phyloP scores from a whole-genome alignment of 2,888 invertebrate species.

The Thysanoteuthis rhombus region DNA sequence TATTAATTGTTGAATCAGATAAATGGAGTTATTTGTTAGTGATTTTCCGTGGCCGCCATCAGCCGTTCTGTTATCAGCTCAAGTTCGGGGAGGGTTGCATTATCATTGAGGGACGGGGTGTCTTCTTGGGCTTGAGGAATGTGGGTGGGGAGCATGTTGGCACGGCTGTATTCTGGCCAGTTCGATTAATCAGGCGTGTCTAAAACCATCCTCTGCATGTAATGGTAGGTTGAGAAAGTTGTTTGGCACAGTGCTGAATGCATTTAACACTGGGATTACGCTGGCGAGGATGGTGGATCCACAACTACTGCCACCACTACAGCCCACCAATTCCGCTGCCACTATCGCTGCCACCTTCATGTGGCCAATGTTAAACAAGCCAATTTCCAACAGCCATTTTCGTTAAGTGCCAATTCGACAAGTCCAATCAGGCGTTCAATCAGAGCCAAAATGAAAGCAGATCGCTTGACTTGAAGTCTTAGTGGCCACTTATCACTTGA shows the following conservation, averaged over 20 bases:
- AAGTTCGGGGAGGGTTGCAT: not conserved
- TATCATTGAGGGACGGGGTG: not conserved
- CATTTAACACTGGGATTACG: not conserved
- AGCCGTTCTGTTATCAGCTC: not conserved
- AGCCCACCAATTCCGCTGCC: not conserved
- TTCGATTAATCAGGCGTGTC: slow-evolving; percentile 31
- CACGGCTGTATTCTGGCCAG: slow-evolving; percentile 15
- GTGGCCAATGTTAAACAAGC: not conserved
- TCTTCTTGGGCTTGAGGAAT: too few relatives aligned
- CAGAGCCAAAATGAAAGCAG: not conserved
- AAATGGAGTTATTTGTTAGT: slow-evolving; percentile 13
- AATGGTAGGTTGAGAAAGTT: not conserved
- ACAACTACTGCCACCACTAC: not conserved
- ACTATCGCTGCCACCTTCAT: not conserved
- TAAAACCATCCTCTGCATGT: slow-evolving; percentile 18
- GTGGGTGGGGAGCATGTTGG: not conserved
- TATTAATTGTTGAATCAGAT: slow-evolving; percentile 29
- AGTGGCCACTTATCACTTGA: not conserved
- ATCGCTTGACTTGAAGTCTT: not conserved
- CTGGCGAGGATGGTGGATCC: not conserved
- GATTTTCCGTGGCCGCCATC: not conserved
- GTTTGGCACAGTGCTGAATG: not conserved
- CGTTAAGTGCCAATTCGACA: slow-evolving; percentile 12
- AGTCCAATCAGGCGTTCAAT: slow-evolving; percentile 12
- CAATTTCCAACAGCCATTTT: not conserved